Evolutionary conservation across 2,888 invertebrate genomes (phyloP).

Genomic region (Drosophila maculinotata): DNA sequence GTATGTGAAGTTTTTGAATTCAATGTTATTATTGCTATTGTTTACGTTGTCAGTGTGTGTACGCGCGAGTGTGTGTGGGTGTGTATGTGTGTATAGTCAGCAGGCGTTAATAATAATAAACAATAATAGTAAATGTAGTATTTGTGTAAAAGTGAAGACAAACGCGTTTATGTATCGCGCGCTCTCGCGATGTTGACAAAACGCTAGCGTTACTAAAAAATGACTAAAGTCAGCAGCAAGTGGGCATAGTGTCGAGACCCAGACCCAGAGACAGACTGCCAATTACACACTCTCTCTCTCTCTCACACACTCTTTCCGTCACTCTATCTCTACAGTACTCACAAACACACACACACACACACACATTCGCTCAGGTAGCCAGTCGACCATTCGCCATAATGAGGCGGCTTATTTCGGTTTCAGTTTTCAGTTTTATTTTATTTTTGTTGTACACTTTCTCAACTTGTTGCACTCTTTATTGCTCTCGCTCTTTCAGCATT

Average conservation of each 20-base stretch:
- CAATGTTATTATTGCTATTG: constrained; percentile 42
- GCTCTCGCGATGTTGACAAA: constrained; percentile 79
- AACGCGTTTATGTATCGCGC: constrained; percentile 55
- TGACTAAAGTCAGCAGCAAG: constrained; percentile 73
- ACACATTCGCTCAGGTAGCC: constrained; percentile 36
- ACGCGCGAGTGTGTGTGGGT: constrained; percentile 1
- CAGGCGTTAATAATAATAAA: constrained; percentile 51
- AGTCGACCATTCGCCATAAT: constrained; percentile 55
- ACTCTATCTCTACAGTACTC: constrained; percentile 26
- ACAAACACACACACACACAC: constrained; percentile 14
- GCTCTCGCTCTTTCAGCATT: constrained; percentile 33
- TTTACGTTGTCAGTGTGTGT: constrained; percentile 19
- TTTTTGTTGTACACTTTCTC: constrained; percentile 39
- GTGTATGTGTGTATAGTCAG: constrained; percentile 35
- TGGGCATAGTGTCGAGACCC: constrained; percentile 65
- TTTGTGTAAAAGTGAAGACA: constrained; percentile 38
- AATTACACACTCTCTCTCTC: constrained; percentile 41
- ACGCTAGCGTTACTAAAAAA: constrained; percentile 79
- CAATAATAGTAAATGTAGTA: constrained; percentile 34
- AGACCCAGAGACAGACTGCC: constrained; percentile 56
- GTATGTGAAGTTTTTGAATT: constrained; percentile 54
- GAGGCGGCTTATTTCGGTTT: constrained; percentile 57
- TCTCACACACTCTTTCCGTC: constrained; percentile 17
- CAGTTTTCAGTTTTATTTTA: constrained; percentile 18
- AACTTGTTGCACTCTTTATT: constrained; percentile 61